These are phyloP conservation scores for Boulengeromyrus knoepffleri DNA, from an alignment of 2,113 vertebrate genomes.

Conservation along the genomic window DNA sequence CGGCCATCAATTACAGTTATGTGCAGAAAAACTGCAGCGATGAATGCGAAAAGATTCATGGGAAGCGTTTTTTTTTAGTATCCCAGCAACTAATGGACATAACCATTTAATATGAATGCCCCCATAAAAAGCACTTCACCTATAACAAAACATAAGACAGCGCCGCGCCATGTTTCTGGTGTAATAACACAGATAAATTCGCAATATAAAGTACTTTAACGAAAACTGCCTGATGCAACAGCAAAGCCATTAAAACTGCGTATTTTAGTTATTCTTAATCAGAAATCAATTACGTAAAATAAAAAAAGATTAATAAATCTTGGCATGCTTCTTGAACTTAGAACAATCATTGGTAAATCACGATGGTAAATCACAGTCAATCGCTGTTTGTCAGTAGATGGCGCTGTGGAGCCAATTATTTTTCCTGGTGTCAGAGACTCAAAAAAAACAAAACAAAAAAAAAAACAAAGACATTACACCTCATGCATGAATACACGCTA, in stretches of 20 bases:
- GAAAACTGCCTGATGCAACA: not conserved
- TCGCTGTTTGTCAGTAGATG: not conserved
- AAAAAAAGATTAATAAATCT: not conserved
- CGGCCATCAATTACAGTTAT: not conserved
- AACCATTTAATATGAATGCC: conserved; percentile 10
- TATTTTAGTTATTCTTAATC: not conserved
- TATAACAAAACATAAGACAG: not conserved
- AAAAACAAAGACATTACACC: not conserved
- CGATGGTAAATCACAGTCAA: not conserved
- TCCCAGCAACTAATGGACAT: conserved; percentile 18
- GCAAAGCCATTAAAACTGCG: not conserved
- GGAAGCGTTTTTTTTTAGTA: not conserved
- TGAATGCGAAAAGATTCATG: not conserved
- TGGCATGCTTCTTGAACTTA: not conserved
- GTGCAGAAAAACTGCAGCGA: not conserved
- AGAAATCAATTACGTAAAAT: not conserved
- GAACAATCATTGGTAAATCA: not conserved
- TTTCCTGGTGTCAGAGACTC: not conserved
- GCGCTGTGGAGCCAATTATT: not conserved
- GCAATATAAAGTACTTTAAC: not conserved
- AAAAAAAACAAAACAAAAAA: not conserved
- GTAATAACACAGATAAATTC: not conserved
- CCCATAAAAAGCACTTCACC: not conserved
- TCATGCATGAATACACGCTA: not conserved
- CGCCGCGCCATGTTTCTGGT: not conserved